These are phyloP conservation scores for Diadegma fenestrale DNA, from an alignment of 2,888 invertebrate species.

Conservation along the genomic window DNA sequence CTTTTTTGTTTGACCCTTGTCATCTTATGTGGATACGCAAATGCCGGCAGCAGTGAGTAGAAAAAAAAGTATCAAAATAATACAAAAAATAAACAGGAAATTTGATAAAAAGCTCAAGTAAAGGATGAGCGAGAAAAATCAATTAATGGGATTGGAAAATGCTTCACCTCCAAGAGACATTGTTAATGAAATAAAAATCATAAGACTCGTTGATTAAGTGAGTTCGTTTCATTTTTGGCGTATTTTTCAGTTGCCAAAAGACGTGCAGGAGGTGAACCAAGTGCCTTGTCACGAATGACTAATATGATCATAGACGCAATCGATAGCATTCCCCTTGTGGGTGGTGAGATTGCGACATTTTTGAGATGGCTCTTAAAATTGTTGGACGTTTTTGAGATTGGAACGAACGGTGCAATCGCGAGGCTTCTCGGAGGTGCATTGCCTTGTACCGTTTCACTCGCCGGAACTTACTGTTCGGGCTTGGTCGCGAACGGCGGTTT, in stretches of 20 bases:
- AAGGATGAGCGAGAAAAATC: not conserved
- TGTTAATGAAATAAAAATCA: not conserved
- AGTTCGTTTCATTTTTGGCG: not conserved
- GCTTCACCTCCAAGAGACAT: not conserved
- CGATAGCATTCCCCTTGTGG: constrained; percentile 58
- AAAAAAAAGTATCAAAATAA: constrained; percentile 2
- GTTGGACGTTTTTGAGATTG: constrained; percentile 40
- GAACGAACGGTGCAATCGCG: constrained; percentile 68
- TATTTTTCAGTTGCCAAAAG: constrained; percentile 61
- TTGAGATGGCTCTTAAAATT: constrained; percentile 44
- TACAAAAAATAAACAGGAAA: not conserved
- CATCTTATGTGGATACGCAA: constrained; percentile 50
- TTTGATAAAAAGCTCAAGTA: not conserved
- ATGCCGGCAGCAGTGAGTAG: constrained; percentile 61
- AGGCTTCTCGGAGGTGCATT: constrained; percentile 69
- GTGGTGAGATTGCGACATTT: not conserved
- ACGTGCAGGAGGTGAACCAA: not conserved
- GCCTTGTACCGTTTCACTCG: constrained; percentile 68
- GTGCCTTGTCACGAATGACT: constrained; percentile 18
- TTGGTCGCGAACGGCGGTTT: constrained; percentile 62
- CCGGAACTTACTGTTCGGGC: constrained; percentile 68
- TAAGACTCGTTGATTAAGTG: not conserved
- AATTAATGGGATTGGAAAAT: not conserved
- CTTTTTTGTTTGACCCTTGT: constrained; percentile 54
- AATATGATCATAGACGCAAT: not conserved